Base-by-base conservation (phyloP, 2,888 invertebrate genomes). In the Acanthococcus lagerstroemiae region DNA sequence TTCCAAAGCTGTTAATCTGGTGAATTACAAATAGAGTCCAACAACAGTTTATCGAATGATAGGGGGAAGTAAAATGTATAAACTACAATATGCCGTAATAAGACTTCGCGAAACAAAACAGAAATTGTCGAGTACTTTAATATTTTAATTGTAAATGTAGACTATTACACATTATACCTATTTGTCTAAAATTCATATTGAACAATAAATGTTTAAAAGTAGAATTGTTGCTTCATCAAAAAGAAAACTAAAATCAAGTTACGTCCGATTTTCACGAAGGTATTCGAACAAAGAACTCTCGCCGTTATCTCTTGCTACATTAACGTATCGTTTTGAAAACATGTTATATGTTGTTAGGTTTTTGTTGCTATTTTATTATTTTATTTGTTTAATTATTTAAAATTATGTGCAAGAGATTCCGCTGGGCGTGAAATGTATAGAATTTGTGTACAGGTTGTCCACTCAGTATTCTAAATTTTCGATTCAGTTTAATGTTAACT, bases 171-270 rank as follows among this genome's bases (percentile, higher is more conserved):
- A 61, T 52, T 61, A 61, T 61, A 61, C 61, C 61, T 61, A 61
- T 61, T 61, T 61, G 52, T 61, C 52, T 61, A 61, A 58, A 61
- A 61, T 61, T 61, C 52, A 52, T 61, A 61, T 61, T 61, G 61
- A 61, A 61, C 61, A 61, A 61, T 61, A 61, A 61, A 61, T 48
- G 61, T 61, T 61, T 50, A 61, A 61, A 61, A 61, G 37, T 52
- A 37, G 27, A 61, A 21, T 61, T 61, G 61, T 50, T 61, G 50
- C 61, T 50, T 61, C 61, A 37, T 61, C 26, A 9, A 30, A 61
- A 50, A 61, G 15, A 52, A 52, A 24, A n/a, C 12, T 37, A 37
- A 37, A 37, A 37, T 15, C n/a, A n/a, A 37, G n/a, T 15, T 37
- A 37, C 37, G n/a, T 37, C 37, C 12, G 37, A 2, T n/a, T 37